Percentiles rank a stretch among this genome's conserved stretches.
Evolutionary conservation across 2,113 vertebrate genomes (phyloP).

Genomic region (Ictalurus punctatus): DNA sequence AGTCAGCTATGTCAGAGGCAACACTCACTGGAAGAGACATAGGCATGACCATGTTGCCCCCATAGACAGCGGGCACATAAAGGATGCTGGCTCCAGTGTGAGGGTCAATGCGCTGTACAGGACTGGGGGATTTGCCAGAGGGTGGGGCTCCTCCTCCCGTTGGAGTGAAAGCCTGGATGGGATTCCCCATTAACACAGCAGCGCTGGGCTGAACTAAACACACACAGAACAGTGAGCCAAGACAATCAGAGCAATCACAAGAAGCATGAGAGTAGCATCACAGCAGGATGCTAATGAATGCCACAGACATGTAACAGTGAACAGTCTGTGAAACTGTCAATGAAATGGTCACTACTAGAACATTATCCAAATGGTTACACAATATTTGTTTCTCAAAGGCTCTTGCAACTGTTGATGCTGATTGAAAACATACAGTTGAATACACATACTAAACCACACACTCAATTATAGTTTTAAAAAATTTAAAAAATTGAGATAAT

Average conservation of each 20-base stretch:
- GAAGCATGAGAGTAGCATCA: background rate
- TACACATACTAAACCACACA: background rate
- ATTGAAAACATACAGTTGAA: background rate
- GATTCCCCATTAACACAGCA: constrained; percentile 94
- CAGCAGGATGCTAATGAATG: background rate
- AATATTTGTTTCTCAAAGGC: background rate
- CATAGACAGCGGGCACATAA: constrained; percentile 96
- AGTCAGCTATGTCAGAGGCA: background rate
- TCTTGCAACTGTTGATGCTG: background rate
- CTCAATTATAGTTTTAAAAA: background rate
- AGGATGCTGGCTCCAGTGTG: constrained; percentile 97
- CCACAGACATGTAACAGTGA: background rate
- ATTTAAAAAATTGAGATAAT: background rate
- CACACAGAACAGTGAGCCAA: background rate
- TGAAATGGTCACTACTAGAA: background rate
- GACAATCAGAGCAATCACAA: background rate
- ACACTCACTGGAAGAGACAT: constrained; percentile 94
- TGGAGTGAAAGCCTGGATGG: constrained; percentile 92
- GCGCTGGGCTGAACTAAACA: constrained; percentile 87
- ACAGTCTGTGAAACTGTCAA: background rate
- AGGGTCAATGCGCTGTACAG: constrained; percentile 97
- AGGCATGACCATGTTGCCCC: constrained; percentile 98
- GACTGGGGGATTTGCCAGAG: constrained; percentile 96
- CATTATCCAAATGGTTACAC: background rate
- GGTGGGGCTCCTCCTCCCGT: constrained; percentile 81